Evolutionary conservation across 2,113 vertebrate genomes (phyloP).

Genomic region (Gambusia holbrooki): DNA sequence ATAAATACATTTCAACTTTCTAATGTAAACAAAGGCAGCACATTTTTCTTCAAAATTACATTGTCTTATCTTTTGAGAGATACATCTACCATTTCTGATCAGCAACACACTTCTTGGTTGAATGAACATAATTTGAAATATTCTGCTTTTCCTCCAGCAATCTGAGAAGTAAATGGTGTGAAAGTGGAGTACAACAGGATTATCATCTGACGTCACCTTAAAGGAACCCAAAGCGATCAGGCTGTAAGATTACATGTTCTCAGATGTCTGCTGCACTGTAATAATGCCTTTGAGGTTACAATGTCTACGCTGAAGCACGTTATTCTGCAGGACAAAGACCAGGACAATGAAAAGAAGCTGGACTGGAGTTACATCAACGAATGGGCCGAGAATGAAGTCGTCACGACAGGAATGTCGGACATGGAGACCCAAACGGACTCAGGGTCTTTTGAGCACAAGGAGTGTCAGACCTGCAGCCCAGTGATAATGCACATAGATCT

Average conservation of each 20-base stretch:
- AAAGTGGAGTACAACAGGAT: conserved; percentile 69
- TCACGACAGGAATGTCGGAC: conserved; percentile 37
- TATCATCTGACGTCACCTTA: conserved; percentile 57
- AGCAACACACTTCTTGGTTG: not conserved
- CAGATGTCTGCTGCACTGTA: conserved; percentile 43
- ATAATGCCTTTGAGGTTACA: conserved; percentile 73
- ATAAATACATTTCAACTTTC: not conserved
- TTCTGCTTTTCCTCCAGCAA: conserved; percentile 43
- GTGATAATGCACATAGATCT: conserved; percentile 79
- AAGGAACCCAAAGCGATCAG: conserved; percentile 29
- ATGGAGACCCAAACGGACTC: conserved; percentile 76
- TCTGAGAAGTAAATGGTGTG: conserved; percentile 43
- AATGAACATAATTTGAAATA: conserved; percentile 30
- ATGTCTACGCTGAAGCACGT: conserved; percentile 78
- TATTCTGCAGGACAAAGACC: conserved; percentile 68
- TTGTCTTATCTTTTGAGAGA: not conserved
- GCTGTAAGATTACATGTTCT: conserved; percentile 47
- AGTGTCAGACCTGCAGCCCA: conserved; percentile 76
- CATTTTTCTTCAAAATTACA: not conserved
- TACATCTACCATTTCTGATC: not conserved
- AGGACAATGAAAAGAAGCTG: conserved; percentile 69
- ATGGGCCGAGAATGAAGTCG: conserved; percentile 69
- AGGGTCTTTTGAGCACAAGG: conserved; percentile 58
- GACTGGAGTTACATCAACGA: conserved; percentile 76
- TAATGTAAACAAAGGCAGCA: not conserved